Conservation (phyloP, 2,797 vertebrate species). For the Sorex maritimensis region DNA sequence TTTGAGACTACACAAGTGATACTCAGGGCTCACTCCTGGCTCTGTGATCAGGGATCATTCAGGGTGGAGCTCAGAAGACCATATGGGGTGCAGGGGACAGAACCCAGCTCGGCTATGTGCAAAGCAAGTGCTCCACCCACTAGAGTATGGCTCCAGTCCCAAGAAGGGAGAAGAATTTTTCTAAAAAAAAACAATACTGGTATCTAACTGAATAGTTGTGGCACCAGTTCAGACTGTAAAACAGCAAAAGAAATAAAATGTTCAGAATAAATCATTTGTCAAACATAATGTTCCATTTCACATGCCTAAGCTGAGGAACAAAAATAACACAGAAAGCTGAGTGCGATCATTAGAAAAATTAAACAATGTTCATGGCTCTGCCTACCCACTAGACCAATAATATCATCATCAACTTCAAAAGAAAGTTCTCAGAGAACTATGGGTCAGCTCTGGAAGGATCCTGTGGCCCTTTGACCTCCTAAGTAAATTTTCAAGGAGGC, state of each 20-base stretch:
- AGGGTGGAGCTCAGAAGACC: too few species aligned
- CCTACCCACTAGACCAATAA: neutral
- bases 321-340: slow-evolving; percentile 45
- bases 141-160: too few species aligned
- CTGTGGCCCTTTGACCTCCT: neutral
- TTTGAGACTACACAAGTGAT: too few species aligned
- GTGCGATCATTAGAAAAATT: slow-evolving; percentile 34
- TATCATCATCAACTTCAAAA: slow-evolving; percentile 48
- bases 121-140: too few species aligned
- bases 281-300: slow-evolving; percentile 70
- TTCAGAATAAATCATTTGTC: slow-evolving; percentile 71
- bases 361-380: neutral
- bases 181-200: slow-evolving; percentile 50
- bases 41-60: too few species aligned
- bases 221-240: slow-evolving; percentile 56
- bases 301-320: slow-evolving; percentile 50
- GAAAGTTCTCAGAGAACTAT: slow-evolving; percentile 5
- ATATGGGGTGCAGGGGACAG: too few species aligned
- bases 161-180: slow-evolving; percentile 31
- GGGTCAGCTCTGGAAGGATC: neutral
- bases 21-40: too few species aligned
- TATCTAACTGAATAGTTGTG: slow-evolving; percentile 36
- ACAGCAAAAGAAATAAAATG: slow-evolving; percentile 66
- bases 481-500: slow-evolving; percentile 49
- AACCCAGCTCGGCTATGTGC: too few species aligned